Base-by-base conservation (phyloP, 2,888 invertebrate genomes). In the Cepaea hortensis region DNA sequence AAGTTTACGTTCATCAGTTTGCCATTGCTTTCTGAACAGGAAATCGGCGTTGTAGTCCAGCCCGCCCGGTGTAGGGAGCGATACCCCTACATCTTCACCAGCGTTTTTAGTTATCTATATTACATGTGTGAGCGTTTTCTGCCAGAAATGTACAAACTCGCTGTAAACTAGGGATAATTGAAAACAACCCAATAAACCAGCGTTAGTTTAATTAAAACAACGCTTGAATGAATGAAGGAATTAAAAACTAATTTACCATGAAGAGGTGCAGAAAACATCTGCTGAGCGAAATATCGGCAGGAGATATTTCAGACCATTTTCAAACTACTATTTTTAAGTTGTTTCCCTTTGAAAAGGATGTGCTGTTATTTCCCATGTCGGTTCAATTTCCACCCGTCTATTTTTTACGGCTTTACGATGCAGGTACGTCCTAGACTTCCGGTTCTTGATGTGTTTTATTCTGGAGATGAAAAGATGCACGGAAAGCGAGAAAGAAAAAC, bases 351-450 rank as follows among this genome's bases (percentile, higher is more conserved):
- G 35, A 62, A 11, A 55, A 79, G 35, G 20, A 62, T 13, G 79
- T 62, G 62, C 62, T 35, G 79, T 15, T 62, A 77, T 77, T 77
- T 76, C 75, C 6, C 35, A 62, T 79, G 35, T 61, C 35, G 35
- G 23, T 35, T 62, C 35, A 4, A 13, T 35, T 35, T 23, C 23
- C 62, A 35, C 4, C 23, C 23, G 13, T 35, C 79, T 13, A 18
- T 35, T 35, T 79, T 62, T 15, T 62, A 62, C 55, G 77, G n/a
- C 77, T 77, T 77, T 77, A 61, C 35, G 62, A 79, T 23, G 79
- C 79, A 79, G 79, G 79, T 79, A 79, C 62, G 62, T 79, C 11
- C 62, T 62, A 61, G 61, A 79, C 79, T 79, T 79, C 79, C 79
- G 79, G 79, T 79, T 20, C 79, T 62, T 79, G 62, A 62, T 79